These are phyloP conservation scores for Coregonus ussuriensis DNA, from an alignment of 2,797 vertebrate genomes.

Conservation along the genomic window DNA sequence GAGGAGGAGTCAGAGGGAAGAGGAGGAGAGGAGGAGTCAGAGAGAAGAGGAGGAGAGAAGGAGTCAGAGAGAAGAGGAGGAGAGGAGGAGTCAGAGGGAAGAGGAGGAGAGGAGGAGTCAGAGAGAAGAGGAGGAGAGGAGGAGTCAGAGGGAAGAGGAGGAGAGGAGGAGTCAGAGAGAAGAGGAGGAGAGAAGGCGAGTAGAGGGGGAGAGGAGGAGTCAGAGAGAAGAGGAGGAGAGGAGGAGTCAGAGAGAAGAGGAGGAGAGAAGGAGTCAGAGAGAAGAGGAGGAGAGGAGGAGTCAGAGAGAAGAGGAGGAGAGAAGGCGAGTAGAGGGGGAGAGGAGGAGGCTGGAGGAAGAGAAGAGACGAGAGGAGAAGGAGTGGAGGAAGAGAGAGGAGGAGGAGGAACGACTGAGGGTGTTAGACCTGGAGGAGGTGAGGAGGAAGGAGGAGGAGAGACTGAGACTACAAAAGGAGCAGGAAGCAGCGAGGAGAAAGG, in stretches of 20 bases:
- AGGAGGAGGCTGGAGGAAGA: constrained; percentile 57
- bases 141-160: constrained; percentile 39
- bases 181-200: constrained; percentile 68
- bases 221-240: constrained; percentile 60
- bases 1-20: constrained; percentile 40
- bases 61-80: constrained; percentile 58
- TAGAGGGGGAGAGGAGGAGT: constrained; percentile 68
- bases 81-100: constrained; percentile 51
- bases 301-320: constrained; percentile 61
- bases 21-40: constrained; percentile 59
- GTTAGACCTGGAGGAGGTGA: constrained; percentile 29
- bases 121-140: constrained; percentile 67
- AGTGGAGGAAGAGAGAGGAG: constrained; percentile 49
- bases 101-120: constrained; percentile 64
- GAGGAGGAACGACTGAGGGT: constrained; percentile 55
- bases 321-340: constrained; percentile 69
- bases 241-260: constrained; percentile 31
- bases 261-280: constrained; percentile 48
- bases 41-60: constrained; percentile 15
- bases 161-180: too few species aligned
- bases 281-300: constrained; percentile 68
- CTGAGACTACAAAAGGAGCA: constrained; percentile 11
- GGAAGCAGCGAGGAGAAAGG: constrained; percentile 4
- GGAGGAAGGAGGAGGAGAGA: constrained; percentile 24
- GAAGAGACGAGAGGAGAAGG: constrained; percentile 59